Conservation (phyloP, 2,113 vertebrate genomes). For the Eonycteris spelaea region DNA sequence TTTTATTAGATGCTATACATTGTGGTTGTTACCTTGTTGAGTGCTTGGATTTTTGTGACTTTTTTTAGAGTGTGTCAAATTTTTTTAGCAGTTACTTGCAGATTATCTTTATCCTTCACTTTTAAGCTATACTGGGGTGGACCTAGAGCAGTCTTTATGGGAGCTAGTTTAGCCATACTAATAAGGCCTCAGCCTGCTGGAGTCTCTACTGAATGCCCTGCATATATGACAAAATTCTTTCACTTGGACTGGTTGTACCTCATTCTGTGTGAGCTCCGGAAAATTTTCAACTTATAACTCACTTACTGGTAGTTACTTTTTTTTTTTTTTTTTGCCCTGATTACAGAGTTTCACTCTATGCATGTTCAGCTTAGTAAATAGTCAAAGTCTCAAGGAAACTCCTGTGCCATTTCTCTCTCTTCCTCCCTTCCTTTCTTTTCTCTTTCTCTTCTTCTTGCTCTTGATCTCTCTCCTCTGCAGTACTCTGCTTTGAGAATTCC, state of each 20-base stretch:
- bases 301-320: not conserved
- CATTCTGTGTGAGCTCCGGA: not conserved
- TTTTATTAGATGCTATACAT: not conserved
- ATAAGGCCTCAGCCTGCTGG: not conserved
- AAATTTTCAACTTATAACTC: not conserved
- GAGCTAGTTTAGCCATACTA: not conserved
- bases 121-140: not conserved
- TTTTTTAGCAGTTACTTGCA: not conserved
- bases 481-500: not conserved
- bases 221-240: not conserved
- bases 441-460: no score
- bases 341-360: not conserved
- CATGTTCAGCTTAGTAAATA: not conserved
- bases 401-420: not conserved
- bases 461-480: not conserved
- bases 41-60: not conserved
- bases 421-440: not conserved
- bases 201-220: not conserved
- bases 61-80: not conserved
- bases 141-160: not conserved
- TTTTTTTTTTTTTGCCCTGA: not conserved
- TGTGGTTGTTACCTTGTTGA: not conserved
- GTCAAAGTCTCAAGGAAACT: not conserved
- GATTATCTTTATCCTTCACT: not conserved
- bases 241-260: not conserved